These are phyloP conservation scores for Palythoa caribaeorum DNA, from an alignment of 92 coral and sea anemone species.

Conservation along the genomic window DNA sequence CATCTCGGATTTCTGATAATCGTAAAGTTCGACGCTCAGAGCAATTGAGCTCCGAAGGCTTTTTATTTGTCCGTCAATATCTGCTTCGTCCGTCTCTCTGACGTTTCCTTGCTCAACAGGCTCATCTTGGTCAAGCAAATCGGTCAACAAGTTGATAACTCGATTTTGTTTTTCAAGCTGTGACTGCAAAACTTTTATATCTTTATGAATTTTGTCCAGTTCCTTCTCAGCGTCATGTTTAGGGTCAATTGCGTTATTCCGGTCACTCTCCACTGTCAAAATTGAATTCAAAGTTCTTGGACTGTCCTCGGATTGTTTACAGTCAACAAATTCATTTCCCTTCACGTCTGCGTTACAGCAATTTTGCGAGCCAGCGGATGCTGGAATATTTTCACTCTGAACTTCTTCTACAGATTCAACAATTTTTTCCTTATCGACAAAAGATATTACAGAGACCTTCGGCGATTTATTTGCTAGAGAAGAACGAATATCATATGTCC, in stretches of 20 bases:
- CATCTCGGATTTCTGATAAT: conserved; percentile 81
- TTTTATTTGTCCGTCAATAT: conserved; percentile 34
- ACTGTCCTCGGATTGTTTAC: background rate
- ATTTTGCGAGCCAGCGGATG: background rate
- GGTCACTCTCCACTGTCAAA: conserved; percentile 3
- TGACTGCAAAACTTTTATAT: conserved; percentile 10
- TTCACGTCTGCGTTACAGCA: background rate
- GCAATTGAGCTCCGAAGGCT: conserved; percentile 64
- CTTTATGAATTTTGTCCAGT: background rate
- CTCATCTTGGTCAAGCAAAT: conserved; percentile 13
- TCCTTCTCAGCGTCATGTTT: conserved; percentile 7
- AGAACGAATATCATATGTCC: conserved; percentile 47
- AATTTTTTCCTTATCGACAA: background rate
- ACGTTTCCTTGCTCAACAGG: background rate
- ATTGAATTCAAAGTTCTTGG: background rate
- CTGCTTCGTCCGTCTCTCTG: background rate
- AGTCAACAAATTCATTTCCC: background rate
- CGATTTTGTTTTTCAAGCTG: conserved; percentile 29
- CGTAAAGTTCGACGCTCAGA: conserved; percentile 76
- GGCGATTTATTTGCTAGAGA: background rate
- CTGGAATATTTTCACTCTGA: background rate
- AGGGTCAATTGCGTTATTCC: background rate
- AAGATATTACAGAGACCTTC: background rate
- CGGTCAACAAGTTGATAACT: conserved; percentile 5
- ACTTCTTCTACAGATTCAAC: background rate